A percentile compares a stretch with the other conserved stretches of the same genome.
Conservation (phyloP, 2,113 vertebrate species). For the Eira barbara region DNA sequence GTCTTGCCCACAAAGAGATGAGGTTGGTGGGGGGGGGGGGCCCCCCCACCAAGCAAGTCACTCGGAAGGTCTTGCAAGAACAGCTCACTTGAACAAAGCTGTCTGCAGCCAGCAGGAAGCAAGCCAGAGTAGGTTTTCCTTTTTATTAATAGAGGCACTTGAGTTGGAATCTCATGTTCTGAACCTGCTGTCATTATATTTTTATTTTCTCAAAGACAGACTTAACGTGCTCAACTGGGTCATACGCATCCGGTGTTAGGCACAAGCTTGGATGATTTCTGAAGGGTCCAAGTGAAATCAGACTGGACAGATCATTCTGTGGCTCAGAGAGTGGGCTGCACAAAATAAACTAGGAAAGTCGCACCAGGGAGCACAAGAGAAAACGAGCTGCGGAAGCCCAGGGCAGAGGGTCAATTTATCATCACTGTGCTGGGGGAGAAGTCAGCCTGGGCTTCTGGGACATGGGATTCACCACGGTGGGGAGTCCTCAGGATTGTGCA, state of each 20-base stretch:
- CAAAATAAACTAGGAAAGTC: not conserved
- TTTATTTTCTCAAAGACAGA: conserved; percentile 9
- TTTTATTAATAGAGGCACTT: conserved; percentile 60
- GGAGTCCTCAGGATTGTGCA: not conserved
- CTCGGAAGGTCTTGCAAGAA: conserved; percentile 56
- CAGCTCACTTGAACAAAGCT: conserved; percentile 40
- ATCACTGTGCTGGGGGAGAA: not conserved
- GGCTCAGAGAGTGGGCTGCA: not conserved
- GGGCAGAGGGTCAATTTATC: not conserved
- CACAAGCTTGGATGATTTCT: not conserved
- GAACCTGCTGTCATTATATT: not conserved
- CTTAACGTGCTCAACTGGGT: not conserved
- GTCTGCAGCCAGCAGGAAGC: conserved; percentile 53
- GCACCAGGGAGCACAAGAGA: not conserved
- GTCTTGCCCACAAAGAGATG: conserved; percentile 66
- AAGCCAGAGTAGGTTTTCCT: conserved; percentile 46
- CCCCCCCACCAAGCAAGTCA: conserved; percentile 40
- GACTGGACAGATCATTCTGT: not conserved
- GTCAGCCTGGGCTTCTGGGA: not conserved
- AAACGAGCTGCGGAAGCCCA: not conserved
- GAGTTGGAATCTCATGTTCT: conserved; percentile 26
- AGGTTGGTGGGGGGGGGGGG: too few species aligned
- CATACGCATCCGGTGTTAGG: not conserved
- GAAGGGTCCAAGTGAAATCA: not conserved
- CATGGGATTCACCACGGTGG: not conserved